Base-by-base conservation (phyloP, 2,113 vertebrate species). In the Helogale parvula region DNA sequence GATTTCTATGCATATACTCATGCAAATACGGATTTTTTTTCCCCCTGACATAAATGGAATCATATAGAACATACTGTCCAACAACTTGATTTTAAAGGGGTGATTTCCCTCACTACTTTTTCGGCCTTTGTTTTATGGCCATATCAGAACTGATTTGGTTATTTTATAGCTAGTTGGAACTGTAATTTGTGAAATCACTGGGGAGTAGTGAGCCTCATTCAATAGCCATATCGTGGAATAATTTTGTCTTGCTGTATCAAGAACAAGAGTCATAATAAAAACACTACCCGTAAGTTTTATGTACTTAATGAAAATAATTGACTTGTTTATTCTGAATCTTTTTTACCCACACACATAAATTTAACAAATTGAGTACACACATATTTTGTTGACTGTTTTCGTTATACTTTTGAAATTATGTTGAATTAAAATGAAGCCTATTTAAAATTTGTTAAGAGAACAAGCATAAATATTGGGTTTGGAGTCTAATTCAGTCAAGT, bases 141-240 rank as follows among this genome's bases (percentile, higher is more conserved):
- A 47, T 71, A 96, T 96, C 93, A 95, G 95, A 93, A 94, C 94
- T 90, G 97, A 98, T 96, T 94, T 96, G 76, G 69, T 95, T 97
- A 94, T 93, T 98, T 97, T 97, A 95, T 95, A 96, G 92, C 97
- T 96, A 84, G 96, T 80, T 85, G 92, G 84, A 92, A 88, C 90
- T 95, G 50, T 97, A 92, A 84, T 98, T 98, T 96, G 95, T 95
- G 69, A 92, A 96, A 91, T 95, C 84, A 77, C 15, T 57, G 90
- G 87, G 92, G 92, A 97, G 57, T 87, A 45, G 83, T 92, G 65
- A 92, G 92, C 47, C 71, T 96, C 80, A 47, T 84, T 98, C 98
- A 90, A 5, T 94, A 92, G 92, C 96, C 63, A 3, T 50, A 13
- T 87, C 92, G 77, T 14, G 41, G 80, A 95, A 94, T 96, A 90